Base-by-base conservation (phyloP, 2,113 vertebrate species). In the Picathartes gymnocephalus region DNA sequence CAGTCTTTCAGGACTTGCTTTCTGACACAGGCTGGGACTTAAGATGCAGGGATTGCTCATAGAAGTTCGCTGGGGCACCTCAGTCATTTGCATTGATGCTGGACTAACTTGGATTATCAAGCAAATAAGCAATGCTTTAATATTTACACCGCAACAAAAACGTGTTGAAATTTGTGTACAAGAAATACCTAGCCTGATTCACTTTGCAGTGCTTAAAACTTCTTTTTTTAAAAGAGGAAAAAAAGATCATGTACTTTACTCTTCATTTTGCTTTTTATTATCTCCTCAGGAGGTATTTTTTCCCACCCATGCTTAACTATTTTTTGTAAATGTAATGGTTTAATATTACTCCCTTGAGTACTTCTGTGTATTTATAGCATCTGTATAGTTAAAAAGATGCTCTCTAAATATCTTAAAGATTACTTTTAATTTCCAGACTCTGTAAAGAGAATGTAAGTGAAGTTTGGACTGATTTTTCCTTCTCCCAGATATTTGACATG, bases 281-380 rank as follows among this genome's bases (percentile, higher is more conserved):
- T 86, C 79, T 94, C 71, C 85, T 74, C 51, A 88, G 82, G 76
- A 95, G 94, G 79, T 84, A 62, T 19, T 58, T 95, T 64, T 88
- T 80, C 21, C 22, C 47, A 58, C 62, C 68, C 68, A 70, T 9
- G 1, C 51, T 83, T 70, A 93, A 50, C 68, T 95, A 33, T 56
- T 93, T 94, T 33, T 60, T 74, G 40, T 81, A 48, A 91, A 81
- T 83, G 19, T 62, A 92, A 66, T 94, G 40, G 62, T 82, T 94
- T 78, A 60, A 42, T 86, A 81, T 71, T 86, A 74, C 71, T 86
- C 60, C 47, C 22, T 62, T 66, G 81, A 76, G 48, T 88, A 90
- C n/a, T 86, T 78, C 22, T 23, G 45, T 78, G 10, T 90, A 81
- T 85, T 92, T 93, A 58, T 78, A 74, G 40, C 72, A 71, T 88